phyloP scores from a whole-genome alignment of 2,113 vertebrate genomes.

The Alexandromys fortis region DNA sequence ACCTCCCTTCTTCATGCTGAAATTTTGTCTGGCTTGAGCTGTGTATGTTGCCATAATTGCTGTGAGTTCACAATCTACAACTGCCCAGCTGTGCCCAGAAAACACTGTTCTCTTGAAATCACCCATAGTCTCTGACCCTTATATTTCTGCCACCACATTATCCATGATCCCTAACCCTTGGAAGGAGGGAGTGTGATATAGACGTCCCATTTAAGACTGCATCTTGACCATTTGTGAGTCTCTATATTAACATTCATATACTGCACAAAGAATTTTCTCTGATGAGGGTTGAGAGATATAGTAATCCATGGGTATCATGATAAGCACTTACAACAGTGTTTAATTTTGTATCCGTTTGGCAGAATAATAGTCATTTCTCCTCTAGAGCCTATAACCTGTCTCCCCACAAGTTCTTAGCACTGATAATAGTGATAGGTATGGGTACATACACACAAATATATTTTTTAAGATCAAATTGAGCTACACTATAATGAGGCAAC shows the following conservation, averaged over 20 bases:
- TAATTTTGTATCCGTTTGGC: neutral
- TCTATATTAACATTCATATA: neutral
- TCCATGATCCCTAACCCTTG: neutral
- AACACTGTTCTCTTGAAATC: neutral
- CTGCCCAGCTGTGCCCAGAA: neutral
- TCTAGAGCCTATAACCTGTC: neutral
- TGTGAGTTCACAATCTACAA: neutral
- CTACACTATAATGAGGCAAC: neutral
- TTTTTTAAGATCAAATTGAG: neutral
- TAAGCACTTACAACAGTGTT: neutral
- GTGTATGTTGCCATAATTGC: neutral
- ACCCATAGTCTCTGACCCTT: neutral
- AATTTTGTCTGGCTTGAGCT: neutral
- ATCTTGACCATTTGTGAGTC: neutral
- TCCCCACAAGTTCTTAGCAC: neutral
- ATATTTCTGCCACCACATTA: neutral
- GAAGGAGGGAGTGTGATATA: neutral
- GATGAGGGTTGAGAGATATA: neutral
- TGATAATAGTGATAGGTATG: neutral
- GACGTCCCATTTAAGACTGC: neutral
- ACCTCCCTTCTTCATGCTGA: neutral
- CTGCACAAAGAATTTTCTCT: neutral
- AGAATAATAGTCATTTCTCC: neutral
- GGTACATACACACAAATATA: neutral
- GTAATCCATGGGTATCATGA: neutral